Percentiles rank a stretch among this genome's conserved stretches.
Evolutionary conservation across 2,113 vertebrate genomes (phyloP).

Genomic region (Sylvilagus bachmani): DNA sequence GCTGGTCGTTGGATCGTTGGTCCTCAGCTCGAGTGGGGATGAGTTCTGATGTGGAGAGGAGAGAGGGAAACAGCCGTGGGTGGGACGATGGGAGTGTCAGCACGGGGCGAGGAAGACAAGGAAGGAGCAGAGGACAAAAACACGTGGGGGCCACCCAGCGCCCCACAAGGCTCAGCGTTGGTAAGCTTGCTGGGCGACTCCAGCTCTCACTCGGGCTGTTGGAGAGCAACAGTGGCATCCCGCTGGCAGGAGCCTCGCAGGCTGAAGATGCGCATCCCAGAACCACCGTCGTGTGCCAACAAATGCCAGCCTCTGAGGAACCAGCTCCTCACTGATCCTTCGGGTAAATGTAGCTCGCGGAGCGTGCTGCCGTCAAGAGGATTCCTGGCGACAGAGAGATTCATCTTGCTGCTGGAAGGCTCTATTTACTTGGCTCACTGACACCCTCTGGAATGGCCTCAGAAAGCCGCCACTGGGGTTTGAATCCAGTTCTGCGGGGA

Average conservation of each 20-base stretch:
- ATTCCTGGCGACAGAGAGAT: slow-evolving; percentile 22
- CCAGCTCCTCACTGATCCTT: background rate
- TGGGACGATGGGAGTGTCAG: no score
- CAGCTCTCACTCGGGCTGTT: no score
- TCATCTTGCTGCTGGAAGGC: slow-evolving; percentile 14
- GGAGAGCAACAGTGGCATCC: no score
- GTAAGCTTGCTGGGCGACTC: background rate
- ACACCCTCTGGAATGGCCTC: slow-evolving; percentile 8
- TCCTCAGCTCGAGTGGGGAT: background rate
- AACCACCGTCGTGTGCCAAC: rapidly evolving
- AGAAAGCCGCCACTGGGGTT: background rate
- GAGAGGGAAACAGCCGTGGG: background rate
- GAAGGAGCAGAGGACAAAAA: background rate
- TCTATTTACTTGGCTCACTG: slow-evolving; percentile 18
- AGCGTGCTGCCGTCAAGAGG: background rate
- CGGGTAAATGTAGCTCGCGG: background rate
- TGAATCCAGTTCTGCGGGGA: background rate
- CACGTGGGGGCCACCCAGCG: no score
- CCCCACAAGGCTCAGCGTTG: no score
- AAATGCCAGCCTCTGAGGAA: background rate
- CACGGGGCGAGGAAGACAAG: rapidly evolving
- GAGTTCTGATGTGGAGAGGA: background rate
- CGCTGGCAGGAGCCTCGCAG: no score
- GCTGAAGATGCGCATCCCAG: no score
- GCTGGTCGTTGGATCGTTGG: background rate